Percentiles rank a stretch among this genome's conserved stretches.
Conservation (phyloP, 30 jellyfish, hydroid and myxozoan species). For the Aurelia sp. region DNA sequence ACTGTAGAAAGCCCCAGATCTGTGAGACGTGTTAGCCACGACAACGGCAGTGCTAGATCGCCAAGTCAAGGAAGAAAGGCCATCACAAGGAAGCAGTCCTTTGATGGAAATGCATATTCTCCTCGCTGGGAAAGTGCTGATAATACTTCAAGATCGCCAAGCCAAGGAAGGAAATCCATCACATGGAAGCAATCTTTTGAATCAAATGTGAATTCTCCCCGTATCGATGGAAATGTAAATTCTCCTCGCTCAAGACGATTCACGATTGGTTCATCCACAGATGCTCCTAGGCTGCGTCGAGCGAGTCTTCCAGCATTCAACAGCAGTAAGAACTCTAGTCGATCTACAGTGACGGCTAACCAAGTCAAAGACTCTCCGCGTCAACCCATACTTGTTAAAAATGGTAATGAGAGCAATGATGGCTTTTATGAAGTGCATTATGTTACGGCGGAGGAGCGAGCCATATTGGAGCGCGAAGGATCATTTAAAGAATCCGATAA, state of each 20-base stretch:
- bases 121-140: too few species aligned
- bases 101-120: too few species aligned
- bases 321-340: not conserved
- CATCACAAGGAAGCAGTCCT: not conserved
- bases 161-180: not conserved
- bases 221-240: too few species aligned
- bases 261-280: constrained; percentile 21
- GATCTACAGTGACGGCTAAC: not conserved
- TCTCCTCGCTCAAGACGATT: not conserved
- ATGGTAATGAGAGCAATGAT: not conserved
- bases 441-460: constrained; percentile 8
- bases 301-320: constrained; percentile 6
- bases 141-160: not conserved
- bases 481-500: constrained; percentile 14
- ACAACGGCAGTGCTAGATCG: not conserved
- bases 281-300: constrained; percentile 14
- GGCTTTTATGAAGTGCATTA: constrained; percentile 34
- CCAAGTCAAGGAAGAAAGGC: not conserved
- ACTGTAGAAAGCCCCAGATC: constrained; percentile 45
- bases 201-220: too few species aligned
- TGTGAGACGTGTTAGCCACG: not conserved
- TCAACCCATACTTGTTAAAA: not conserved
- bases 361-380: constrained; percentile 29
- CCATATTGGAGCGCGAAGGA: constrained; percentile 5
- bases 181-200: not conserved